These are phyloP conservation scores for Phorcus lineatus DNA, from an alignment of 2,888 invertebrate species.

Conservation along the genomic window DNA sequence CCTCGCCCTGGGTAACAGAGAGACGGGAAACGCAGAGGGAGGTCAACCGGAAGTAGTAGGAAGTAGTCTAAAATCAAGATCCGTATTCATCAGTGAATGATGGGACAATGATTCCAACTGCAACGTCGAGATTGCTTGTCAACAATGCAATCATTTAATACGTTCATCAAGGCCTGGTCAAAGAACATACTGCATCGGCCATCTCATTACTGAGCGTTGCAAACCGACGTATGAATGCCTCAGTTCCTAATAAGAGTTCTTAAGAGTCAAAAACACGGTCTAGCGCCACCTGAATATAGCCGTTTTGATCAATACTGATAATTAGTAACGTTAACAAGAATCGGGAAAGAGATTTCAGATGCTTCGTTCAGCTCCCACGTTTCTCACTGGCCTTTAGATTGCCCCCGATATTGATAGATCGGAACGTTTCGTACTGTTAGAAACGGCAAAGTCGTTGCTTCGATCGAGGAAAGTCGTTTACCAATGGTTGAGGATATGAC, in stretches of 20 bases:
- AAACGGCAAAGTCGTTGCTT: neutral
- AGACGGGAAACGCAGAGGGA: neutral
- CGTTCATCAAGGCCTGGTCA: neutral
- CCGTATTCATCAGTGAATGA: constrained; percentile 1
- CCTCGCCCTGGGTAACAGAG: neutral
- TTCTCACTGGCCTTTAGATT: neutral
- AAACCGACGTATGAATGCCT: neutral
- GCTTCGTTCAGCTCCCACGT: neutral
- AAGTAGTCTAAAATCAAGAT: neutral
- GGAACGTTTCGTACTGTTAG: neutral
- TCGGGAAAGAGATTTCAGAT: neutral
- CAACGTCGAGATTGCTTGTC: neutral
- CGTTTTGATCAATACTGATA: neutral
- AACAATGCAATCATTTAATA: neutral
- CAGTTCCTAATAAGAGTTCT: neutral
- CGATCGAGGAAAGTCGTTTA: neutral
- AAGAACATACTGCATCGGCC: neutral
- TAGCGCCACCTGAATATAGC: neutral
- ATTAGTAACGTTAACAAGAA: constrained; percentile 5
- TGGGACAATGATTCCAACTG: neutral
- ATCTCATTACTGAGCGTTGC: neutral
- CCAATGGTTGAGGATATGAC: neutral
- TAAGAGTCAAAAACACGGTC: neutral
- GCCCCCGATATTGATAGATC: neutral
- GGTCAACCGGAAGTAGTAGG: neutral